Evolutionary conservation across 2,888 invertebrate genomes (phyloP), one percentile per base, ranked within the genome.

Genomic region (Coecobrya sp.): DNA sequence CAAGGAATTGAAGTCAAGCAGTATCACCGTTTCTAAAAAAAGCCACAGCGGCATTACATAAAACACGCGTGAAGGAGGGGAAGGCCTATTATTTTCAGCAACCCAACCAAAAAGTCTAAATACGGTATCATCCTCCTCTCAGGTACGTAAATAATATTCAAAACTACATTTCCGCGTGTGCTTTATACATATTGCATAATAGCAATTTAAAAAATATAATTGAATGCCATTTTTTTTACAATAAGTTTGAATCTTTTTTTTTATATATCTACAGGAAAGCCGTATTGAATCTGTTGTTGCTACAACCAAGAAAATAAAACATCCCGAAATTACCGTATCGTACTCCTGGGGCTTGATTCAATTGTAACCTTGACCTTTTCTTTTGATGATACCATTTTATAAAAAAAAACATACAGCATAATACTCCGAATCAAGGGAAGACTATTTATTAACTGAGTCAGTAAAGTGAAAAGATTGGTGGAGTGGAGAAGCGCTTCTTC

Each of bases 1-100:
- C 13, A 30, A 36, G 22, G 36, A 27, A 27, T 30, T 30, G n/a
- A 30, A 68, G 68, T 27, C 30, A 68, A 68, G 68, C n/a, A 36
- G 30, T 30, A 68, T 13, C 13, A 73, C 76, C 76, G 76, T 76
- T 76, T 11, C n/a, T n/a, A n/a, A n/a, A 13, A 25, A 45, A 76
- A 76, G 30, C 76, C 76, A 49, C 36, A 76, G 42, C 49, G 76
- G 76, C 49, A 49, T 45, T 76, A 76, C 11, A 49, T 49, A 19
- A 36, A 36, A 1, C 2, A 68, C 19, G 68, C n/a, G 30, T 68
- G 19, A 76, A 19, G 76, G 19, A 49, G 49, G 49, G 25, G 45
- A 76, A n/a, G 27, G 16, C 52, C 79, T n/a, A 79, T 79, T 79
- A 79, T 79, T 49, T 27, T 79, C 79, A 79, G n/a, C 52, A 79